Percentiles rank a stretch among this genome's conserved stretches.
Evolutionary conservation across 2,888 invertebrate species (phyloP).

Genomic region (Ectemnius continuus): DNA sequence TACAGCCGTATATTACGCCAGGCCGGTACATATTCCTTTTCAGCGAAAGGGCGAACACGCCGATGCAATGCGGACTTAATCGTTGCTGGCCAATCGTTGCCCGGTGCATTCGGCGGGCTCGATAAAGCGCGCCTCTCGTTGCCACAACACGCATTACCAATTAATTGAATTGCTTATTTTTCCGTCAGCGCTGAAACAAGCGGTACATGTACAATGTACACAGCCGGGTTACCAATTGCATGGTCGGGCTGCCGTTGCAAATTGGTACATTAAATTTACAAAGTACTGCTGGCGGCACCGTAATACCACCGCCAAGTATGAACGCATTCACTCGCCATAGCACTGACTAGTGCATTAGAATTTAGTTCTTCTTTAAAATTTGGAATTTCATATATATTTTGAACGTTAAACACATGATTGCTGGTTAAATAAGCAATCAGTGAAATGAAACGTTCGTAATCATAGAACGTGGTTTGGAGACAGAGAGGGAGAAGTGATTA

Average conservation of each 20-base stretch:
- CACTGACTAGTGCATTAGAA: too few species aligned
- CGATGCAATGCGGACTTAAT: background rate
- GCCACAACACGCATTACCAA: background rate
- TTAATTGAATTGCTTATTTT: constrained; percentile 4
- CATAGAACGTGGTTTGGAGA: too few species aligned
- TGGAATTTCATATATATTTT: too few species aligned
- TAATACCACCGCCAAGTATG: background rate
- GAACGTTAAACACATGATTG: too few species aligned
- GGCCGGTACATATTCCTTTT: constrained; percentile 11
- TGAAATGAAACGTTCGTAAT: too few species aligned
- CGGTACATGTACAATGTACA: background rate
- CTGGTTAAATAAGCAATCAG: too few species aligned
- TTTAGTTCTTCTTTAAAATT: too few species aligned
- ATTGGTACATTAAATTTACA: constrained; percentile 10
- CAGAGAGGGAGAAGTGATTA: too few species aligned
- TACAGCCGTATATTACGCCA: constrained; percentile 31
- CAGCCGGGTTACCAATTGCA: background rate
- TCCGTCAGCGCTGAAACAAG: background rate
- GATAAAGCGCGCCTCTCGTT: constrained; percentile 2
- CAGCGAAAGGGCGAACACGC: constrained; percentile 2
- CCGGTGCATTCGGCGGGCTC: constrained; percentile 2
- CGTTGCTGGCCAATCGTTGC: background rate
- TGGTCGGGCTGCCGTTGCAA: background rate
- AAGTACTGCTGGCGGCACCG: background rate
- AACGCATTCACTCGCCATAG: too few species aligned